phyloP scores from a whole-genome alignment of 2,888 invertebrate genomes.

The Cremastobaeus sp. region DNA sequence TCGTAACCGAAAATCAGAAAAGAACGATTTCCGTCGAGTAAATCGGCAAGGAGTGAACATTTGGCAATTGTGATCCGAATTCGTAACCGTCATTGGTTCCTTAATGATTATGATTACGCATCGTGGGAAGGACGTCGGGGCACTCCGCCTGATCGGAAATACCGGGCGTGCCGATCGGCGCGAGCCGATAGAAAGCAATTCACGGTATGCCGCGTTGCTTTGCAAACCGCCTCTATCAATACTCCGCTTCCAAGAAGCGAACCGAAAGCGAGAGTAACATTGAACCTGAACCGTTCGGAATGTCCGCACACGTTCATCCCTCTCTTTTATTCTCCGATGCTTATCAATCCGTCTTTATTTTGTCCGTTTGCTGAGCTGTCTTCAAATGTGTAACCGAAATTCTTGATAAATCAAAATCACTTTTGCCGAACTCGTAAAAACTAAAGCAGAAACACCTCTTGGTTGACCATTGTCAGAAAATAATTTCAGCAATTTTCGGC shows the following conservation, averaged over 20 bases:
- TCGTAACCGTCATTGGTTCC: constrained; percentile 27
- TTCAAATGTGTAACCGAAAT: no score
- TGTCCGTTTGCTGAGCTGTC: no score
- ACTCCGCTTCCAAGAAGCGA: constrained; percentile 64
- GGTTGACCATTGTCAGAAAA: no score
- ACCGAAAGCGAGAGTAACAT: constrained; percentile 72
- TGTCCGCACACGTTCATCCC: constrained; percentile 56
- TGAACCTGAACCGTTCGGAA: constrained; percentile 66
- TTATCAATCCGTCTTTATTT: constrained; percentile 1
- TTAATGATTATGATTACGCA: constrained; percentile 46
- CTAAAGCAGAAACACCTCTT: no score
- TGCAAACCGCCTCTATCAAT: constrained; percentile 62
- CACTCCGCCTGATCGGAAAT: constrained; percentile 47
- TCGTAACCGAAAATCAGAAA: constrained; percentile 18
- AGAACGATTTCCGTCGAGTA: constrained; percentile 30
- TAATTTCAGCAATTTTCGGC: no score
- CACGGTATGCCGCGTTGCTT: constrained; percentile 45
- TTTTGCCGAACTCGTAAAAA: no score
- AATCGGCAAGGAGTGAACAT: constrained; percentile 1
- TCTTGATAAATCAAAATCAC: no score
- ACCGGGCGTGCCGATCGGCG: constrained; percentile 55
- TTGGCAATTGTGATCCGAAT: constrained; percentile 18
- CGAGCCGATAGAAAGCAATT: constrained; percentile 59
- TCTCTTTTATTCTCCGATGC: constrained; percentile 17
- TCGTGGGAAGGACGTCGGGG: constrained; percentile 50